Evolutionary conservation across 2,888 invertebrate genomes (phyloP), one percentile per base, ranked within the genome.

Genomic region (Acrocyrtus sp.): DNA sequence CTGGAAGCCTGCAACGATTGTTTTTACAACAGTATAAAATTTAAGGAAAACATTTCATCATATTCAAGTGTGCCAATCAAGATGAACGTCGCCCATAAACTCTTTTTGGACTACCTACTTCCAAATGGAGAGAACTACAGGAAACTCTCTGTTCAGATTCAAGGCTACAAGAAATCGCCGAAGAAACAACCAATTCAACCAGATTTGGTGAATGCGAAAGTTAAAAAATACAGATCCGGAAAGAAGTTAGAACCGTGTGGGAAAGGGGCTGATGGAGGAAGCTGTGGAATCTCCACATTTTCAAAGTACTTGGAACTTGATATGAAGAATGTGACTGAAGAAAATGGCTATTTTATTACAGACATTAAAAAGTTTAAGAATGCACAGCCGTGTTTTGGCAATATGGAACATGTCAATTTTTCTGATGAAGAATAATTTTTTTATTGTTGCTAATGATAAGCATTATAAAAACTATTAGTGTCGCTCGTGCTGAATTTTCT

Each of bases 331-430:
- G 39, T 65, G 0, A 6, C 39, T 0, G 66, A 66, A 39, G 56
- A 66, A 29, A 72, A 72, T 34, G 72, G 72, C 0, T 72, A 72
- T 24, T 72, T 61, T 34, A 66, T 72, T 17, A 72, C 72, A 3
- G 41, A 72, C 22, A 39, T 66, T 1, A 29, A 26, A 2, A 27
- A 47, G 15, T 66, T 72, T 19, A 72, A 72, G 50, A 22, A 45
- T 27, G 19, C 12, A n/a, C 19, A 26, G 8, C 12, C 5, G 15
- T 65, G 65, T 45, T 47, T 58, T 17, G 21, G 21, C 19, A 56
- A 56, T 39, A 41, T 39, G 3, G n/a, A n/a, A n/a, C n/a, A n/a
- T n/a, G n/a, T n/a, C n/a, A n/a, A n/a, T n/a, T n/a, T n/a, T n/a
- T n/a, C n/a, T n/a, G n/a, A n/a, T n/a, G n/a, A n/a, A n/a, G n/a